Percentiles rank a stretch among this genome's conserved stretches.
Conservation (phyloP, 2,113 vertebrate species). For the Amphiprion percula region DNA sequence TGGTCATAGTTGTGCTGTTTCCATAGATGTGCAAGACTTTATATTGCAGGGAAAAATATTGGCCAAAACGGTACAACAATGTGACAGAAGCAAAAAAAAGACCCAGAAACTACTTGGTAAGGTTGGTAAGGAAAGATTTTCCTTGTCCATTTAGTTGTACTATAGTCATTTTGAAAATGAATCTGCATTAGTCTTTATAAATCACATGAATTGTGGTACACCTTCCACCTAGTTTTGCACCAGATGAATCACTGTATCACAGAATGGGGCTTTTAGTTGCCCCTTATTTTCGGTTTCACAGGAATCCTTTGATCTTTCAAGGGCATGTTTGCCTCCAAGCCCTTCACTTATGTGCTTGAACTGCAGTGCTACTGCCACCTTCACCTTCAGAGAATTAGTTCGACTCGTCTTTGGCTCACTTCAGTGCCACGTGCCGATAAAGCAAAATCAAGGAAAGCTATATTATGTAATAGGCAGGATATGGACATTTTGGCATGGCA, state of each 20-base stretch:
- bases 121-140: too few species aligned
- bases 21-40: too few species aligned
- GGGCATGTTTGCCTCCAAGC: not conserved
- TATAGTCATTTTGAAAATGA: too few species aligned
- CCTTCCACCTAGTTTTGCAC: not conserved
- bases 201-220: not conserved
- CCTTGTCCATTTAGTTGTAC: too few species aligned
- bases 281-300: not conserved
- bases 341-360: not conserved
- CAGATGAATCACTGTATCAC: not conserved
- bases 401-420: conserved; percentile 23
- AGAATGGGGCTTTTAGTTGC: not conserved
- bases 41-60: too few species aligned
- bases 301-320: not conserved
- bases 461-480: conserved; percentile 63
- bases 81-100: too few species aligned
- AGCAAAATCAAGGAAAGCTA: conserved; percentile 44
- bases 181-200: not conserved
- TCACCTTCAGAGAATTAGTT: conserved; percentile 40
- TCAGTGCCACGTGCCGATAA: conserved; percentile 40
- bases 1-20: too few species aligned
- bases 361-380: not conserved
- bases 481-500: conserved; percentile 45
- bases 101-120: too few species aligned
- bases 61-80: too few species aligned